phyloP scores from a whole-genome alignment of 2,888 invertebrate genomes.

The Pomacea canaliculata region DNA sequence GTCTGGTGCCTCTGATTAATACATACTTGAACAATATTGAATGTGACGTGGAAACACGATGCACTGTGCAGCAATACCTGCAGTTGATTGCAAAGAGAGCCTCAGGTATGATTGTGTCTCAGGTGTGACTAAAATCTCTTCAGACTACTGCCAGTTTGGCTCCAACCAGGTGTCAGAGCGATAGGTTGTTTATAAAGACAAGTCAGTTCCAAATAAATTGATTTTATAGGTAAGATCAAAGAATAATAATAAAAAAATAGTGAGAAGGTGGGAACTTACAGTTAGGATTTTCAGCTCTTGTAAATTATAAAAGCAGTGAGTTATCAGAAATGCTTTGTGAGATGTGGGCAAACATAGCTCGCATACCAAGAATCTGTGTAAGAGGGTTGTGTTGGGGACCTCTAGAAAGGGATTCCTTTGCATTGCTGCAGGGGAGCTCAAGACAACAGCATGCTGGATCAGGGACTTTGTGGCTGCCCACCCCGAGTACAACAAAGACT shows the following conservation, averaged over 20 bases:
- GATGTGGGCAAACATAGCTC: too few species aligned
- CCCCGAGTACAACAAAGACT: conserved; percentile 91
- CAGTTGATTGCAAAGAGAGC: conserved; percentile 82
- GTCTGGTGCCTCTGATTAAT: conserved; percentile 92
- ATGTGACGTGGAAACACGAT: conserved; percentile 97
- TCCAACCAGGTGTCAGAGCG: background rate
- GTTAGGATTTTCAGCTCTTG: too few species aligned
- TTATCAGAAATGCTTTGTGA: too few species aligned
- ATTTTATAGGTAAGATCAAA: too few species aligned
- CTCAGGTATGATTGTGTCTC: conserved; percentile 61
- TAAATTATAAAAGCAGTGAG: too few species aligned
- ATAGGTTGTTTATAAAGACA: background rate
- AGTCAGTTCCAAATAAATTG: background rate
- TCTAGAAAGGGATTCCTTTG: background rate
- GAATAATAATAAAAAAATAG: too few species aligned
- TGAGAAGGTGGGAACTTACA: too few species aligned
- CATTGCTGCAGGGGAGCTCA: conserved; percentile 79
- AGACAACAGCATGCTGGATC: conserved; percentile 96
- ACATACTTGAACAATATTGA: conserved; percentile 95
- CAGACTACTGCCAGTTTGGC: background rate
- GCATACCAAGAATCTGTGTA: too few species aligned
- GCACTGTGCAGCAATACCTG: conserved; percentile 96
- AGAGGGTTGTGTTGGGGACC: too few species aligned
- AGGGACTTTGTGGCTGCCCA: conserved; percentile 89
- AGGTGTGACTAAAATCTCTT: background rate